These are phyloP conservation scores for Entelurus aequoreus DNA, from an alignment of 2,113 vertebrate genomes.

Conservation along the genomic window DNA sequence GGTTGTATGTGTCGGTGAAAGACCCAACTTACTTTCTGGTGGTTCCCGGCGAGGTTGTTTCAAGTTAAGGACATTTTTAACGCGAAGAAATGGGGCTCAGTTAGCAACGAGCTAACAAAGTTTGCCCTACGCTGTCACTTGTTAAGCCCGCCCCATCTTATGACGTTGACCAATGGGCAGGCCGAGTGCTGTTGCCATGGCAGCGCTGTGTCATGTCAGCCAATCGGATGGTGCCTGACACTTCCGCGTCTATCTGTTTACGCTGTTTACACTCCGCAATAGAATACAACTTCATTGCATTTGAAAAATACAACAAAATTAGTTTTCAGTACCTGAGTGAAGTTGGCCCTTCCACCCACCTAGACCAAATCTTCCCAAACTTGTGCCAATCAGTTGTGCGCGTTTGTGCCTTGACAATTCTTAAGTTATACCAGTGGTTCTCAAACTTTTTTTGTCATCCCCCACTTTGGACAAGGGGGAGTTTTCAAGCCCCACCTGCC, in stretches of 20 bases:
- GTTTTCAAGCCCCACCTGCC: too few relatives aligned
- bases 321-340: too few relatives aligned
- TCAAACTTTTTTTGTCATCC: too few relatives aligned
- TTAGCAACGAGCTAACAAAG: conserved; percentile 57
- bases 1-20: not conserved
- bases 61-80: conserved; percentile 4
- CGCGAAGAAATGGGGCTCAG: conserved; percentile 9
- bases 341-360: too few relatives aligned
- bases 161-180: conserved; percentile 22
- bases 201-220: conserved; percentile 3
- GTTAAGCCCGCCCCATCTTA: conserved; percentile 24
- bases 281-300: too few relatives aligned
- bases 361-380: too few relatives aligned
- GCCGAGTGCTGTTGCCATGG: conserved; percentile 27
- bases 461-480: too few relatives aligned
- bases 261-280: too few relatives aligned
- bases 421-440: too few relatives aligned
- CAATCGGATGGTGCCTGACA: conserved; percentile 32
- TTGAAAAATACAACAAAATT: too few relatives aligned
- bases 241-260: conserved; percentile 24
- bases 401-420: too few relatives aligned
- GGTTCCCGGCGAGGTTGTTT: not conserved
- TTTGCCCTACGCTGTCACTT: conserved; percentile 41
- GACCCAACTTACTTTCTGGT: conserved; percentile 16
- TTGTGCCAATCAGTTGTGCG: too few relatives aligned